phyloP scores from a whole-genome alignment of 2,113 vertebrate genomes.

The Malurus alboscapulatus region DNA sequence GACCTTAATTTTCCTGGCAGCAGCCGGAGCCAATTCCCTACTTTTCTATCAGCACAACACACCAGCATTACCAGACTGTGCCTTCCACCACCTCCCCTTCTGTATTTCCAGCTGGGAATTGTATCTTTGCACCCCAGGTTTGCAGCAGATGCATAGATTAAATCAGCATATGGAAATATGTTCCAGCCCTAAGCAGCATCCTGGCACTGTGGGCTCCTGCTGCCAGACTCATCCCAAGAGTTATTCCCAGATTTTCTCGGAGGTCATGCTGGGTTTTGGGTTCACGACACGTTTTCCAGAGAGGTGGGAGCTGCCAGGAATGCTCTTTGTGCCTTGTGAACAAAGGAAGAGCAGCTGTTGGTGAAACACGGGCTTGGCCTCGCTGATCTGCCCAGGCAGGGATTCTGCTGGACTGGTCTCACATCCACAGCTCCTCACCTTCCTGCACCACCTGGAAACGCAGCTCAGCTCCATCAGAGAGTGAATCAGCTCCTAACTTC shows the following conservation, averaged over 20 bases:
- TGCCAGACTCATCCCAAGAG: neutral
- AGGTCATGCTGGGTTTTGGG: neutral
- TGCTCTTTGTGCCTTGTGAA: neutral
- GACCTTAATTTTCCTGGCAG: neutral
- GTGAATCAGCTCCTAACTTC: neutral
- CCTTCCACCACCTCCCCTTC: neutral
- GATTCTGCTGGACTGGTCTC: neutral
- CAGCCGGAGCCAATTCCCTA: neutral
- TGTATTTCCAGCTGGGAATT: neutral
- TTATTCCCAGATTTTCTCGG: neutral
- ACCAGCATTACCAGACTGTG: neutral
- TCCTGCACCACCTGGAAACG: neutral
- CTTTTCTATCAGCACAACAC: neutral
- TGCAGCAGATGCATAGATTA: constrained; percentile 29
- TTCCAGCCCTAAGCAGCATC: neutral
- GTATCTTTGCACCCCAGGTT: neutral
- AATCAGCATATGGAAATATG: constrained; percentile 69
- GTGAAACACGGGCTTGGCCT: neutral
- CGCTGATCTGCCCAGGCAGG: neutral
- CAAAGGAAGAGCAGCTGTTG: fast-evolving
- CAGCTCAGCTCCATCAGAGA: neutral
- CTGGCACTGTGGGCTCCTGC: neutral
- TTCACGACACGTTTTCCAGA: neutral
- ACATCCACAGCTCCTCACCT: neutral
- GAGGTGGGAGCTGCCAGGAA: neutral